Evolutionary conservation across 1,140 invertebrate genomes (phyloP).

Genomic region (Atta colombica): DNA sequence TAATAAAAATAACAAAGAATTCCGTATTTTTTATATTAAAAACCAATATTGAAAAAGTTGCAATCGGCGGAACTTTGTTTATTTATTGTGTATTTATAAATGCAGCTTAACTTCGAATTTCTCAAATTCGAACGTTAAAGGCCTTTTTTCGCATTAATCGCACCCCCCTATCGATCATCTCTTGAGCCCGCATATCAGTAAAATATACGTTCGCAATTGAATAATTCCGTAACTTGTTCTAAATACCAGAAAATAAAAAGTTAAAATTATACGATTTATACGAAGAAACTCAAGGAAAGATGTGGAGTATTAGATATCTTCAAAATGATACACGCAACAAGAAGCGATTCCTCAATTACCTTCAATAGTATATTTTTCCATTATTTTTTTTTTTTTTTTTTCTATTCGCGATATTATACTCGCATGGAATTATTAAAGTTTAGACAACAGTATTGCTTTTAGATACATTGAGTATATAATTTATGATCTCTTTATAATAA

Average conservation of each 20-base stretch:
- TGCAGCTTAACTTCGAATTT: not conserved
- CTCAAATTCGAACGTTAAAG: not conserved
- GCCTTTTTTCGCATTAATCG: not conserved
- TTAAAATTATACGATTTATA: not conserved
- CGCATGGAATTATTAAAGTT: not conserved
- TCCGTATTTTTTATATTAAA: too few relatives aligned
- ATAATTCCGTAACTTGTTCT: not conserved
- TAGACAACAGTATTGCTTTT: not conserved
- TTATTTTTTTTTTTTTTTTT: constrained; percentile 31
- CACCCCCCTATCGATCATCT: not conserved
- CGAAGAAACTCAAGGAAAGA: not conserved
- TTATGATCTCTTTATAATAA: not conserved
- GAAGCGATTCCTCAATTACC: not conserved
- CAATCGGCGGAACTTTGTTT: too few relatives aligned
- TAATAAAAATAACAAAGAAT: too few relatives aligned
- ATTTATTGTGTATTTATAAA: not conserved
- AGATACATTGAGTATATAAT: not conserved
- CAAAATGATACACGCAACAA: not conserved
- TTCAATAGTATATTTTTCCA: not conserved
- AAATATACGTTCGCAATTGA: not conserved
- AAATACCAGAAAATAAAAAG: not conserved
- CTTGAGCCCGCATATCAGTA: not conserved
- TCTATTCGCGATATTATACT: not conserved
- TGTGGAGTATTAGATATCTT: not conserved
- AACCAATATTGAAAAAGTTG: too few relatives aligned